These are phyloP conservation scores for Dugesia japonica DNA, from an alignment of 2,888 invertebrate genomes.

Conservation along the genomic window DNA sequence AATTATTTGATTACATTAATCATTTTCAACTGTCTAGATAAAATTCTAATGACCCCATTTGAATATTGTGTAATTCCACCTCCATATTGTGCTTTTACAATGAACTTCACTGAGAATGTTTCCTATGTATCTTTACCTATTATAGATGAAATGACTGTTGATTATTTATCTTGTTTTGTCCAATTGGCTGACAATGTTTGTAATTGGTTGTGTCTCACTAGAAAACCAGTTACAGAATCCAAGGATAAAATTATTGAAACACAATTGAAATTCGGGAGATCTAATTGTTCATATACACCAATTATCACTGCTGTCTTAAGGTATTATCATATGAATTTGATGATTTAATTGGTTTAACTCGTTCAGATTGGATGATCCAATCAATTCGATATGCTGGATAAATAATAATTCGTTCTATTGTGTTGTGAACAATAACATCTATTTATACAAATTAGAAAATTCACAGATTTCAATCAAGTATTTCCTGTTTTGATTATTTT, in stretches of 20 bases:
- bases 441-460: no score
- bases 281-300: not conserved
- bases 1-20: not conserved
- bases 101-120: conserved; percentile 53
- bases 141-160: not conserved
- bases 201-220: not conserved
- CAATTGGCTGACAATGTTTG: not conserved
- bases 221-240: not conserved
- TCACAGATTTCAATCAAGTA: no score
- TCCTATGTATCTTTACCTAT: conserved; percentile 13
- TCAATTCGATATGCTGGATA: not conserved
- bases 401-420: not conserved
- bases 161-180: not conserved
- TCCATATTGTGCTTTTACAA: conserved; percentile 59
- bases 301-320: not conserved
- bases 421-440: not conserved
- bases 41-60: conserved; percentile 60
- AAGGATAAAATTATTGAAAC: not conserved
- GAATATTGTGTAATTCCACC: conserved; percentile 63
- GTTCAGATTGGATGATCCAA: not conserved
- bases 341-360: not conserved
- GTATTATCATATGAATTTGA: not conserved
- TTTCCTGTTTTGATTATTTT: no score
- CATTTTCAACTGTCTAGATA: conserved; percentile 45
- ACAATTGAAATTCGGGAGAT: not conserved